Evolutionary conservation across 2,888 invertebrate genomes (phyloP).

Genomic region (Eustalomyia histrio): DNA sequence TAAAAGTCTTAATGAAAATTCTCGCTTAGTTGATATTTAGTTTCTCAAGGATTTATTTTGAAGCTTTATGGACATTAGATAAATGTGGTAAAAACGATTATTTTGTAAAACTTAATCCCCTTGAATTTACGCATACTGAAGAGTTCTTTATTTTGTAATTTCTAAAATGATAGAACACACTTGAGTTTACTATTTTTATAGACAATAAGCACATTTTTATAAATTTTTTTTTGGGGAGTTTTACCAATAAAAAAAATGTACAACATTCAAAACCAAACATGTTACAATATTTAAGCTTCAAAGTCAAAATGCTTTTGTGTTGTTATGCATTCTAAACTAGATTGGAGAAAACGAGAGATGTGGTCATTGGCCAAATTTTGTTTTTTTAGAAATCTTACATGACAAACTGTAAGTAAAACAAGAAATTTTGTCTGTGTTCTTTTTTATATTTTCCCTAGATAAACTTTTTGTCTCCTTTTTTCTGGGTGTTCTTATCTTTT

Average conservation of each 20-base stretch:
- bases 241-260: background rate
- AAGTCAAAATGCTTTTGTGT: slow-evolving; percentile 36
- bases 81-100: slow-evolving; percentile 23
- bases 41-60: background rate
- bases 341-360: background rate
- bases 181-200: slow-evolving; percentile 1
- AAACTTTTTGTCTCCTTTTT: background rate
- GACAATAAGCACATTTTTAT: slow-evolving; percentile 27
- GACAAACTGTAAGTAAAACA: background rate
- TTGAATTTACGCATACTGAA: slow-evolving; percentile 30
- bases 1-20: slow-evolving; percentile 19
- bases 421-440: slow-evolving; percentile 21
- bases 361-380: background rate
- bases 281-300: slow-evolving; percentile 52
- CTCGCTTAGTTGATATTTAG: background rate
- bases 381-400: background rate
- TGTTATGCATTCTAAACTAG: background rate
- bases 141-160: slow-evolving; percentile 5
- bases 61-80: background rate
- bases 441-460: background rate
- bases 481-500: background rate
- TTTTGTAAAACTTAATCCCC: slow-evolving; percentile 38
- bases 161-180: background rate
- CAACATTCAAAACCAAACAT: slow-evolving; percentile 43
- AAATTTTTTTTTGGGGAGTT: background rate